Evolutionary conservation across 2,113 vertebrate genomes (phyloP), one percentile per base, ranked within the genome.

Genomic region (Columba janthina): DNA sequence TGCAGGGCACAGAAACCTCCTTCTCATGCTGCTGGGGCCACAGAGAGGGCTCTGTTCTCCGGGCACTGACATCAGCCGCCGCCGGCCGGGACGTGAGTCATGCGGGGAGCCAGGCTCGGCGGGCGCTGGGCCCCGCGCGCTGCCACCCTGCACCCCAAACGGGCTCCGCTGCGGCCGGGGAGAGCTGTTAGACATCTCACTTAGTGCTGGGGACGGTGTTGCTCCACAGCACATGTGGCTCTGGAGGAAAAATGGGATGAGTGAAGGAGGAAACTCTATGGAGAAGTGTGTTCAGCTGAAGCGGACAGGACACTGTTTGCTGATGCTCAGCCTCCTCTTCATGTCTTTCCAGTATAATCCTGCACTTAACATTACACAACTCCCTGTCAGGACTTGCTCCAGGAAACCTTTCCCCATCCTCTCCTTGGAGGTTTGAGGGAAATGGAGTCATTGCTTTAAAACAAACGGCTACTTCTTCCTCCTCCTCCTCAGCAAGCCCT

Each of bases 61-160:
- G 5, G 88, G 62, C 46, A 3, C 78, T 97, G 93, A 95, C 91
- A 67, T 97, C 97, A 98, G 78, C 85, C 4, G 0, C 85, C 4
- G 0, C 12, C 0, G 3, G 73, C 80, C 16, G 2, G 90, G 85
- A 58, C 46, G 3, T 73, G 95, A 95, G 75, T 87, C 95, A 81
- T 1, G 0, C 64, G 11, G 77, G 81, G 70, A 92, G 79, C 74
- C 87, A 90, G 88, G 71, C 87, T 89, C 17, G 0, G 48, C 7
- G 13, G 53, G 26, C 26, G 2, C 84, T 83, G 94, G 28, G 78
- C 24, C 16, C 65, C 5, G 5, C 73, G 26, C 1, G 3, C 38
- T 88, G 65, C 74, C 44, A n/a, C 36, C 44, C 36, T 2, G 8
- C 22, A 2, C 54, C 44, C 22, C 0, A 12, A 31, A 10, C 1